Percentiles rank a stretch among this genome's conserved stretches.
phyloP scores from a whole-genome alignment of 2,113 vertebrate genomes.

The Cathartes aura region DNA sequence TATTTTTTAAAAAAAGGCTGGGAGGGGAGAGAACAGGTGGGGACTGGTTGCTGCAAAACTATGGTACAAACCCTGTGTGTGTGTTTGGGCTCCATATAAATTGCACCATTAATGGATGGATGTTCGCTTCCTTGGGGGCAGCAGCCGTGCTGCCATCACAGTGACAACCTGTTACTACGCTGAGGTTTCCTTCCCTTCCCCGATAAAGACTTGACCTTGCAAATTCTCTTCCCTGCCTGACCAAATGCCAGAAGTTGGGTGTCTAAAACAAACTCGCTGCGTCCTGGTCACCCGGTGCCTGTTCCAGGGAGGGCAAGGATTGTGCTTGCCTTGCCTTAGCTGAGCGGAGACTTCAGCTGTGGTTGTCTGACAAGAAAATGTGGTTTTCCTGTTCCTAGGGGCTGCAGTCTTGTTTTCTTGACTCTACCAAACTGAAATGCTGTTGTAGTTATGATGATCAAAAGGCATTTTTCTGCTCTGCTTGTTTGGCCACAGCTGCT shows the following conservation, averaged over 20 bases:
- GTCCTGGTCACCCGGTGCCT: accelerated
- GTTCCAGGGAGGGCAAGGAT: not conserved
- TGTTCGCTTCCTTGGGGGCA: not conserved
- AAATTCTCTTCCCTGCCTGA: not conserved
- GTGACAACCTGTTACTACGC: not conserved
- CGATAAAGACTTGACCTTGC: not conserved
- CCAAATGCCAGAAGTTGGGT: not conserved
- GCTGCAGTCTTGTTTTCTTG: not conserved
- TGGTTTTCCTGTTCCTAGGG: constrained; percentile 34
- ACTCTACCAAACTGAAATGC: not conserved
- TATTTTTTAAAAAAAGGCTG: not conserved
- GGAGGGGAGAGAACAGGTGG: not conserved
- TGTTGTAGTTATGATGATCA: not conserved
- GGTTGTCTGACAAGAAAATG: constrained; percentile 29
- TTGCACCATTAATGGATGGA: accelerated
- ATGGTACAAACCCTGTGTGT: not conserved
- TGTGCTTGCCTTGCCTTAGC: not conserved
- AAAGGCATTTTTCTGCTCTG: constrained; percentile 28
- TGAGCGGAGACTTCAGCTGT: not conserved
- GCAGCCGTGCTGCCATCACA: not conserved
- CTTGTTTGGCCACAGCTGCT: not conserved
- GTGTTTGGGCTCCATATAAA: not conserved
- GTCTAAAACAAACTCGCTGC: not conserved
- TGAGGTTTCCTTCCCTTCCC: not conserved
- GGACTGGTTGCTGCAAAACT: not conserved